Evolutionary conservation across 2,888 invertebrate genomes (phyloP), one percentile per base, ranked within the genome.

Genomic region (Tricholauxania praeusta): DNA sequence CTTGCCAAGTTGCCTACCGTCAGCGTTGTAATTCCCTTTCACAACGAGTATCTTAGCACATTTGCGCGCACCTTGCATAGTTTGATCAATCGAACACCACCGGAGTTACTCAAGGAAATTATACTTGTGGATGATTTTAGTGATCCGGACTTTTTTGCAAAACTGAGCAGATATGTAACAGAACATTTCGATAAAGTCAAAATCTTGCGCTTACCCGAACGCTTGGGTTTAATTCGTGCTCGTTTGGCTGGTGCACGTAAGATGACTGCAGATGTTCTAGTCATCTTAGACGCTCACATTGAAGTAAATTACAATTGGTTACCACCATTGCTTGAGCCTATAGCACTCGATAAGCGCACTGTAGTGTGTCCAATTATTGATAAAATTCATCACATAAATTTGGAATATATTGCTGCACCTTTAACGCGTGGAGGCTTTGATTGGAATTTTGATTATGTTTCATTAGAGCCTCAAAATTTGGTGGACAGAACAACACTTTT

Each of bases 331-430:
- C 88, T 96, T 90, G 96, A 96, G 80, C 97, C 97, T 0, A 98
- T 98, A 82, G 95, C 95, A 12, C 86, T 92, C 80, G 91, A 96
- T 87, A 93, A 94, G 82, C 92, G 91, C 80, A 95, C 95, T 3
- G 96, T 94, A 72, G 96, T 97, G 14, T 99, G 98, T 85, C 98
- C 98, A 1, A 97, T 96, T 84, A 98, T 99, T 75, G 98, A 99
- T 88, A 97, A 98, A n/a, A 91, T 99, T 69, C 96, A 97, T 0
- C 88, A 91, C 86, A 96, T 96, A 81, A 96, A 94, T 51, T 97
- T 98, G 85, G 94, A 96, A 81, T 97, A 98, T 86, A 90, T 95
- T 68, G 93, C 97, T 39, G 6, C 96, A 85, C 28, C 28, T 28
- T 98, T 97, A 10, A 8, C 0, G 1, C 88, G 96, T 5, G 95